These are phyloP conservation scores for Argopecten irradians DNA, from an alignment of 1,140 invertebrate genomes.

Conservation along the genomic window DNA sequence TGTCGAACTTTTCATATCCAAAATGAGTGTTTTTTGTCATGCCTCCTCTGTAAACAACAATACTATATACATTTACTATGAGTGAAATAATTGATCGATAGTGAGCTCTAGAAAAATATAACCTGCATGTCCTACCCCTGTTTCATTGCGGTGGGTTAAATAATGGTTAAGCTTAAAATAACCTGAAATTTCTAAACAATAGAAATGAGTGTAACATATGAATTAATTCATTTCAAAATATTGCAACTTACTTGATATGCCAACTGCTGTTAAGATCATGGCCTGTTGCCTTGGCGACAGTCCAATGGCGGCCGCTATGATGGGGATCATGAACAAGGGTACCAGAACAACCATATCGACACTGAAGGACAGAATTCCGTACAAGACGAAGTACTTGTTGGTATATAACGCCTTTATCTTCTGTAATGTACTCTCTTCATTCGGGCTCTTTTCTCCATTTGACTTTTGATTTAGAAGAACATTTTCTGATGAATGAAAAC, in stretches of 20 bases:
- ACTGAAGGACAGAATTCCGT: neutral
- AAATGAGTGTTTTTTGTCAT: too few species aligned
- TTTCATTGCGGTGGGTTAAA: too few species aligned
- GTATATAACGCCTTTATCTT: neutral
- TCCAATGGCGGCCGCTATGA: neutral
- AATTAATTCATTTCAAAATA: too few species aligned
- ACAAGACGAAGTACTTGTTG: neutral
- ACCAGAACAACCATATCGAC: neutral
- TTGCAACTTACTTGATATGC: neutral
- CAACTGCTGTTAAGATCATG: neutral
- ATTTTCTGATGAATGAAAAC: neutral
- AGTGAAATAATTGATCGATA: too few species aligned
- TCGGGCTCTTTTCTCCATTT: neutral
- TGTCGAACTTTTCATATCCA: too few species aligned
- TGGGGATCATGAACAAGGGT: neutral
- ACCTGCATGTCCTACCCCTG: too few species aligned
- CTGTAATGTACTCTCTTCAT: neutral
- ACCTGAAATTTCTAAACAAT: too few species aligned
- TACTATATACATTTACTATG: too few species aligned
- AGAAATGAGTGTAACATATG: too few species aligned
- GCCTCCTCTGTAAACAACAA: too few species aligned
- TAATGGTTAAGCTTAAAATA: too few species aligned
- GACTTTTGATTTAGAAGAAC: neutral
- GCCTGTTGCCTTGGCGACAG: conserved; percentile 4
- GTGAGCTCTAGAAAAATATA: too few species aligned